Conservation (phyloP, 2,113 vertebrate species). For the Channa maculata region DNA sequence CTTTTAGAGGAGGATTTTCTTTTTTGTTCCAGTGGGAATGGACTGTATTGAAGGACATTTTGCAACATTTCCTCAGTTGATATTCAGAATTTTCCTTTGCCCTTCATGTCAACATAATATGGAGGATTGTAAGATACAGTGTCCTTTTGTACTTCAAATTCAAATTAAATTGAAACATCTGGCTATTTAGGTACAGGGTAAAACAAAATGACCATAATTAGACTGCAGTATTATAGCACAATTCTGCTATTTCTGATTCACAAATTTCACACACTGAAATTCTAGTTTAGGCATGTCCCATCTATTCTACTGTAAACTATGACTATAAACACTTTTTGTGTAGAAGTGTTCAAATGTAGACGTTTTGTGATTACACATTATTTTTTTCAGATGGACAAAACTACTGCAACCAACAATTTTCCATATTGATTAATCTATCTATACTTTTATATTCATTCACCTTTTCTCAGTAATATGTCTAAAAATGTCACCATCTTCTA, state of each 20-base stretch:
- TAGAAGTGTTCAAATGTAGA: too few species aligned
- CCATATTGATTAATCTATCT: too few species aligned
- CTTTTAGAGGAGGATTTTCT: conserved; percentile 37
- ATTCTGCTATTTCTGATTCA: conserved; percentile 17
- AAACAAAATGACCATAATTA: conserved; percentile 43
- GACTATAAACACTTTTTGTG: too few species aligned
- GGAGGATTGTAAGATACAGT: not conserved
- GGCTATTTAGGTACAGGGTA: conserved; percentile 10
- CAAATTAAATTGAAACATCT: conserved; percentile 37
- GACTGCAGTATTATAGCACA: conserved; percentile 23
- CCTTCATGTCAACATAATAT: conserved; percentile 7
- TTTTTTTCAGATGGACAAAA: too few species aligned
- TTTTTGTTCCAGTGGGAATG: conserved; percentile 53
- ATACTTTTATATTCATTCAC: too few species aligned
- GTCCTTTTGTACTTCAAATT: conserved; percentile 10
- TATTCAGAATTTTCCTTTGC: conserved; percentile 20
- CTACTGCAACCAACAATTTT: too few species aligned
- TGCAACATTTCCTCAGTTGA: conserved; percentile 21
- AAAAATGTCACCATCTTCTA: too few species aligned
- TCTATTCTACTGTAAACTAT: not conserved
- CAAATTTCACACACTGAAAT: conserved; percentile 29
- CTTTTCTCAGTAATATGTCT: too few species aligned
- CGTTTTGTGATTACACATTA: too few species aligned
- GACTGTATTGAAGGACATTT: conserved; percentile 43
- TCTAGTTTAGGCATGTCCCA: conserved; percentile 2